Base-by-base conservation (phyloP, 2,797 vertebrate species). In the Crenuchus spilurus region DNA sequence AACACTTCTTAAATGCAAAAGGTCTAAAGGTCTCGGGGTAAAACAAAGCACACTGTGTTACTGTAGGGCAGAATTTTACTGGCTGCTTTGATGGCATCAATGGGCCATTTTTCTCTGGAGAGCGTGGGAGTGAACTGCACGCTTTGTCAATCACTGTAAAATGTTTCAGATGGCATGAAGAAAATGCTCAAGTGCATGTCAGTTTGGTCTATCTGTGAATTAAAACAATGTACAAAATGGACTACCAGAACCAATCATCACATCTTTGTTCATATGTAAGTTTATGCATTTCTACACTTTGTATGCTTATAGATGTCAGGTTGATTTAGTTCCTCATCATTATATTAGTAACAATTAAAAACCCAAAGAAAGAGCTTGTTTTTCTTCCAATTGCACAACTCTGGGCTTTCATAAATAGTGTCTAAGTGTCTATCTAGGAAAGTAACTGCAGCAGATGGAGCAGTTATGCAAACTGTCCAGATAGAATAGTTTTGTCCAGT, bases 91-190 rank as follows among this genome's bases (percentile, higher is more conserved):
- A 70, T 65, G 22, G 74, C 58, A 75, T 63, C 66, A 35, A 20
- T 48, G 63, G 49, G 62, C 51, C 52, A 16, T 31, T 52, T 48
- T 68, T 44, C n/a, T 52, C 10, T 46, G 48, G 57, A 52, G 65
- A 65, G 63, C 7, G 49, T 71, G 74, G 37, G 76, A 75, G 76
- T 75, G 71, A 75, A 72, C 72, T 77, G 65, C 79, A 83, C 22
- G 75, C 79, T 81, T 75, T 75, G 79, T 81, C 82, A 79, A 77
- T 83, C 82, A 80, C 35, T 62, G 72, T 81, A 83, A 83, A 75
- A 55, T 24, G 52, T 81, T 83, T 81, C 79, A 83, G 74, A 80
- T 83, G 82, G 57, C 30, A 37, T 37, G 28, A 42, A 61, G 52
- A 54, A 41, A 55, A 46, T 51, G 60, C 24, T 69, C 41, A 63